Evolutionary conservation across 2,888 invertebrate species (phyloP).

Genomic region (Cylindroiulus punctatus): DNA sequence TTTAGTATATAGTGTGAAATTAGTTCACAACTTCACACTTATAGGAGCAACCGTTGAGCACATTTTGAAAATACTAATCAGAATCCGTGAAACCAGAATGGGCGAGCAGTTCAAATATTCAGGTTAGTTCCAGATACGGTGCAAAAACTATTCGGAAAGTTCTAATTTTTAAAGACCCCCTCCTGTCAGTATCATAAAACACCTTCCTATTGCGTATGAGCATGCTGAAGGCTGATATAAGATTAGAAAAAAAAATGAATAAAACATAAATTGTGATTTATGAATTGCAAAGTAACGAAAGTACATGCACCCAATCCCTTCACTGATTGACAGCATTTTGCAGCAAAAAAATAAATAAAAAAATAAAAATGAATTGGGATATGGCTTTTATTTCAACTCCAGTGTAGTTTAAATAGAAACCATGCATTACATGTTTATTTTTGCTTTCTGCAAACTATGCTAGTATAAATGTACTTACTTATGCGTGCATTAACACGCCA

Average conservation of each 20-base stretch:
- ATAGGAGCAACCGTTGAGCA: too few species aligned
- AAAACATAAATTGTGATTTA: conserved; percentile 9
- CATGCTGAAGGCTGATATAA: neutral
- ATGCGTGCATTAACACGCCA: too few species aligned
- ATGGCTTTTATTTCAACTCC: too few species aligned
- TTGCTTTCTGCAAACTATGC: neutral
- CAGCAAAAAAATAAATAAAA: too few species aligned
- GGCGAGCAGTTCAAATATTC: neutral
- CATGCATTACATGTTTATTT: neutral
- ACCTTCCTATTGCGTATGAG: neutral
- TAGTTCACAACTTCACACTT: too few species aligned
- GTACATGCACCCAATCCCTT: too few species aligned
- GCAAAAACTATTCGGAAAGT: conserved; percentile 4
- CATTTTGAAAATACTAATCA: too few species aligned
- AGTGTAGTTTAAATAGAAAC: too few species aligned
- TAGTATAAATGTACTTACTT: neutral
- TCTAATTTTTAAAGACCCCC: neutral
- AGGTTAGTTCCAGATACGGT: neutral
- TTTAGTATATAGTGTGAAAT: too few species aligned
- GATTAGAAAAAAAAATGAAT: neutral
- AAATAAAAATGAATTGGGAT: too few species aligned
- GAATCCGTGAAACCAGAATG: neutral
- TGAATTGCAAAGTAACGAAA: neutral
- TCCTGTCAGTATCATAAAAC: neutral
- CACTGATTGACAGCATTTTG: too few species aligned